Evolutionary conservation across 2,888 invertebrate genomes (phyloP), one percentile per base, ranked within the genome.

Genomic region (Acrobasis consociella): DNA sequence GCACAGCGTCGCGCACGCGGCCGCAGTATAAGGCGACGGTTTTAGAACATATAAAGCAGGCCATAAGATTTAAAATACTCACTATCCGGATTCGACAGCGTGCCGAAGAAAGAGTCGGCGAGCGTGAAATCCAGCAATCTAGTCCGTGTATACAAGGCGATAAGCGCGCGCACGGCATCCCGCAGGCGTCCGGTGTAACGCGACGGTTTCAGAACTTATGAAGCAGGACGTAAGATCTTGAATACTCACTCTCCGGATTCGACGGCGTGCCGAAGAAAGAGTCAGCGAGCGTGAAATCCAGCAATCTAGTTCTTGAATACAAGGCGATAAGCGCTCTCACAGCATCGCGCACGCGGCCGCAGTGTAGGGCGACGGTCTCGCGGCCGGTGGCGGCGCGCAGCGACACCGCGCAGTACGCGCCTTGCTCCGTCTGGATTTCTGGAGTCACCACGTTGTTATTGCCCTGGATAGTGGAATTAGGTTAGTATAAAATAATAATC

Each of bases 121-220:
- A 97, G 93, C 69, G 95, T 94, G 86, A 97, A 97, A 87, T 97
- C 96, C 1, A 97, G 95, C 49, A 96, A 94, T 75, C 97, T 96
- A 0, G 97, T 96, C 72, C 96, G 95, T 60, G 96, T 96, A 87
- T 98, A 98, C 71, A 98, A 95, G 74, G 97, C 96, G 3, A 99
- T 58, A 81, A 83, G 67, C 67, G 96, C 95, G 63, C 97, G 96
- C 55, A 98, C 95, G 0, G 97, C 95, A 77, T 96, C 96, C 0
- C 97, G 93, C 56, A 98, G 93, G 68, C 96, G 94, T 72, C 95
- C 95, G 95, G 70, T 95, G 95, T 22, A 93, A 87, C 59, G 93
- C 89, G 8, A 97, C 94, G 5, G 93, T 92, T 71, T 96, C 96
- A 2, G 22, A 22, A 22, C 22, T 22, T 22, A 22, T 22, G 2